Percentiles rank a stretch among this genome's conserved stretches.
phyloP scores from a whole-genome alignment of 1,140 invertebrate genomes.

The Tachypleus tridentatus region DNA sequence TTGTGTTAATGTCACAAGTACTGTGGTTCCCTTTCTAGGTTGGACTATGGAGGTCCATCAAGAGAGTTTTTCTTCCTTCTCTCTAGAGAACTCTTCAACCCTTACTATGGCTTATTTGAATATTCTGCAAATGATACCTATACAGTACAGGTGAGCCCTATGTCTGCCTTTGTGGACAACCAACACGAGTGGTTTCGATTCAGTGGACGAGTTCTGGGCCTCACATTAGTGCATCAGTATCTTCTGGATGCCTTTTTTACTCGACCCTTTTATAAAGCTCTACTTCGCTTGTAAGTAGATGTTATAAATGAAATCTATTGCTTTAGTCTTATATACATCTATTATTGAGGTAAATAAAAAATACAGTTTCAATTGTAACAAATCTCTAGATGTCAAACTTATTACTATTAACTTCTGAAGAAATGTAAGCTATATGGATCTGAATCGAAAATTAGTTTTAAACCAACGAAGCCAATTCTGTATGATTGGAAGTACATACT shows the following conservation, averaged over 20 bases:
- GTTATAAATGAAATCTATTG: too few relatives aligned
- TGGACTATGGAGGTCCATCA: constrained; percentile 94
- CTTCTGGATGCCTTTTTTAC: constrained; percentile 95
- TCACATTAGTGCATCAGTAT: constrained; percentile 92
- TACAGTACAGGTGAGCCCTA: constrained; percentile 92
- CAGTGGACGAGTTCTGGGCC: constrained; percentile 80
- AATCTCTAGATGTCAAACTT: too few relatives aligned
- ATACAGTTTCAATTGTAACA: too few relatives aligned
- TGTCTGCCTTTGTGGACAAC: constrained; percentile 97
- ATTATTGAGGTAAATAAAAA: too few relatives aligned
- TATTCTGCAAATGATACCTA: constrained; percentile 97
- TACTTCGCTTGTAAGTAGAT: constrained; percentile 57
- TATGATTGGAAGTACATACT: too few relatives aligned
- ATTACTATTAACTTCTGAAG: too few relatives aligned
- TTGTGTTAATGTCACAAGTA: too few relatives aligned
- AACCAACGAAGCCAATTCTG: too few relatives aligned
- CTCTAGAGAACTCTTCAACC: constrained; percentile 92
- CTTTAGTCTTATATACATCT: too few relatives aligned
- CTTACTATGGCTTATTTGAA: constrained; percentile 97
- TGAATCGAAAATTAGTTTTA: too few relatives aligned
- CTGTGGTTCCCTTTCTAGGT: constrained; percentile 26
- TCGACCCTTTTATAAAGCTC: constrained; percentile 88
- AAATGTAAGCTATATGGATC: too few relatives aligned
- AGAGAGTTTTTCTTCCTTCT: constrained; percentile 95
- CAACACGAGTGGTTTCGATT: constrained; percentile 96